Percentiles rank a stretch among this genome's conserved stretches.
Evolutionary conservation across 2,113 vertebrate genomes (phyloP).

Genomic region (Ursus arctos): DNA sequence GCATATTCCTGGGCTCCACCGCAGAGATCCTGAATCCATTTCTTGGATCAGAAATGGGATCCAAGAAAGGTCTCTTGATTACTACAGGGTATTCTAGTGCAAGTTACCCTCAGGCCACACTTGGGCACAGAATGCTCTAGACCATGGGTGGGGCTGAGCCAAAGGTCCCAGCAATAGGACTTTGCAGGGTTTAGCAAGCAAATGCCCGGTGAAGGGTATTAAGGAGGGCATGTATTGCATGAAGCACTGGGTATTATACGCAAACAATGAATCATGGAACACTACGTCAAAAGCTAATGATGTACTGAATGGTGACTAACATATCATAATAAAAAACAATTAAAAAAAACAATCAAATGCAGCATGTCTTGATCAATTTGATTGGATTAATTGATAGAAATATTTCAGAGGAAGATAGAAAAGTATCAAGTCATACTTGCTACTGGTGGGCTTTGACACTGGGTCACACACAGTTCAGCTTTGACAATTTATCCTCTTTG

Average conservation of each 20-base stretch:
- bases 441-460: background rate
- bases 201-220: too few relatives aligned
- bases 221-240: too few relatives aligned
- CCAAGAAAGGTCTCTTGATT: background rate
- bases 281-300: too few relatives aligned
- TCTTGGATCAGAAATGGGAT: background rate
- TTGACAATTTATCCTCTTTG: conserved; percentile 42
- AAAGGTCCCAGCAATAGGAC: background rate
- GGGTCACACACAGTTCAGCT: conserved; percentile 29
- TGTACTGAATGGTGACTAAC: too few relatives aligned
- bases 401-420: background rate
- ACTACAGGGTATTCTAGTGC: background rate
- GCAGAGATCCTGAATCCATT: background rate
- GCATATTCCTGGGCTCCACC: background rate
- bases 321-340: too few relatives aligned
- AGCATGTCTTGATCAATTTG: background rate
- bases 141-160: background rate
- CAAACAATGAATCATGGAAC: too few relatives aligned
- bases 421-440: background rate
- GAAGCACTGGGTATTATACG: too few relatives aligned
- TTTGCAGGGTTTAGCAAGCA: background rate
- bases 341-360: background rate
- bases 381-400: background rate
- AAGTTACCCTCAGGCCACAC: background rate
- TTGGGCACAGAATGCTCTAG: background rate